Evolutionary conservation across 2,113 vertebrate genomes (phyloP).

Genomic region (Cyprinodon variegatus): DNA sequence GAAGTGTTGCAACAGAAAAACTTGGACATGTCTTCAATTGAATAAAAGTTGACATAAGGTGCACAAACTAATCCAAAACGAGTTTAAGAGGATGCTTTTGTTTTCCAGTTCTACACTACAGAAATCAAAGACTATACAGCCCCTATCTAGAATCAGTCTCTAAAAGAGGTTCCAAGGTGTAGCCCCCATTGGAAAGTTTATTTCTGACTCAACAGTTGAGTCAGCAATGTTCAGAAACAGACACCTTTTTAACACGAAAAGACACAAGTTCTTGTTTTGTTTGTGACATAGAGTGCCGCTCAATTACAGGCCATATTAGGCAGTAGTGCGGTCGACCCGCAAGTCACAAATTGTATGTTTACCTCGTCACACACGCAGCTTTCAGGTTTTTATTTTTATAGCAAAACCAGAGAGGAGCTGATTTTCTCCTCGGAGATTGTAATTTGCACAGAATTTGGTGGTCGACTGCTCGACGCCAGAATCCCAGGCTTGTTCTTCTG

Average conservation of each 20-base stretch:
- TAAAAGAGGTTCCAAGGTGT: not conserved
- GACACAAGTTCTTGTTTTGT: constrained; percentile 31
- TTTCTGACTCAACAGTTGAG: constrained; percentile 20
- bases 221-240: constrained; percentile 42
- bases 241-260: constrained; percentile 34
- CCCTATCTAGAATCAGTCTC: not conserved
- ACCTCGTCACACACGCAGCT: constrained; percentile 36
- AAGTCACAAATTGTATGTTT: constrained; percentile 76
- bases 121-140: not conserved
- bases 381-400: constrained; percentile 65
- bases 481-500: constrained; percentile 59
- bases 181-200: not conserved
- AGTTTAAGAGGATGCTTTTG: not conserved
- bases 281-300: constrained; percentile 36
- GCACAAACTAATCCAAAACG: constrained; percentile 27
- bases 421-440: constrained; percentile 55
- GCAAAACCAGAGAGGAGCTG: constrained; percentile 53
- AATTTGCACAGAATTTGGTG: constrained; percentile 66
- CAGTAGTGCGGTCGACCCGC: constrained; percentile 53
- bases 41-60: constrained; percentile 55
- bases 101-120: constrained; percentile 10
- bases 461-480: constrained; percentile 58
- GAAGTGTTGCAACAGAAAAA: not conserved
- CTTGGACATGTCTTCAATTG: not conserved
- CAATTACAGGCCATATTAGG: constrained; percentile 66